phyloP scores from a whole-genome alignment of 2,113 vertebrate species.

The Cyprinodon tularosa region DNA sequence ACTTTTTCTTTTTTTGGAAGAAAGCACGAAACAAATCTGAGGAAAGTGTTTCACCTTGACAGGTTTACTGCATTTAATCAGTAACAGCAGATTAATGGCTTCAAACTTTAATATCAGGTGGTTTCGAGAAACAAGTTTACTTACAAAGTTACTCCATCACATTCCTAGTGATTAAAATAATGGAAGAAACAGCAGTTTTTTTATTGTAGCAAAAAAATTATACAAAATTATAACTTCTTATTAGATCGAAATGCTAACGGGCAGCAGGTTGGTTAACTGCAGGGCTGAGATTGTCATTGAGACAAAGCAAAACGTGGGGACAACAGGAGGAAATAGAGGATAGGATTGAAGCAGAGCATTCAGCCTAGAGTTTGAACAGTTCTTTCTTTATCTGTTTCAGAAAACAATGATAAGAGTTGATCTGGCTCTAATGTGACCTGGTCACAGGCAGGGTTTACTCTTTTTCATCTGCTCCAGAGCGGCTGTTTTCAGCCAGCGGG shows the following conservation, averaged over 20 bases:
- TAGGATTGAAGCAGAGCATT: slow-evolving; percentile 18
- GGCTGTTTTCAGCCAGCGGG: slow-evolving; percentile 74
- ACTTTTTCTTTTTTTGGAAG: neutral
- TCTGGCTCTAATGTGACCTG: slow-evolving; percentile 26
- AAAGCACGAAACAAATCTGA: neutral
- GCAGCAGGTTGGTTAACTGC: neutral
- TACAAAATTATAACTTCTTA: neutral
- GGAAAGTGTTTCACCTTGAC: neutral
- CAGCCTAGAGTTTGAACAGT: slow-evolving; percentile 29
- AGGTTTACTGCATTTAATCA: slow-evolving; percentile 6
- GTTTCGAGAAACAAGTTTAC: neutral
- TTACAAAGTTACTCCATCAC: slow-evolving; percentile 24
- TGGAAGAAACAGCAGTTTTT: neutral
- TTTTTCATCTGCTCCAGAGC: slow-evolving; percentile 24
- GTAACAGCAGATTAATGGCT: neutral
- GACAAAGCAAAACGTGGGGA: neutral
- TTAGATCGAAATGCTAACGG: neutral
- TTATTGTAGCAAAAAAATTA: neutral
- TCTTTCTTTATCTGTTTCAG: slow-evolving; percentile 31
- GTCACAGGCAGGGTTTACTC: slow-evolving; percentile 1
- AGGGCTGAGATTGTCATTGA: neutral
- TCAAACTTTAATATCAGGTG: neutral
- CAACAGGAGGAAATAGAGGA: slow-evolving; percentile 31
- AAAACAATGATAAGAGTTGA: slow-evolving; percentile 39
- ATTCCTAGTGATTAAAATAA: slow-evolving; percentile 29